Evolutionary conservation across 2,797 vertebrate species (phyloP), one percentile per base, ranked within the genome.

Genomic region (Fundulus diaphanus): DNA sequence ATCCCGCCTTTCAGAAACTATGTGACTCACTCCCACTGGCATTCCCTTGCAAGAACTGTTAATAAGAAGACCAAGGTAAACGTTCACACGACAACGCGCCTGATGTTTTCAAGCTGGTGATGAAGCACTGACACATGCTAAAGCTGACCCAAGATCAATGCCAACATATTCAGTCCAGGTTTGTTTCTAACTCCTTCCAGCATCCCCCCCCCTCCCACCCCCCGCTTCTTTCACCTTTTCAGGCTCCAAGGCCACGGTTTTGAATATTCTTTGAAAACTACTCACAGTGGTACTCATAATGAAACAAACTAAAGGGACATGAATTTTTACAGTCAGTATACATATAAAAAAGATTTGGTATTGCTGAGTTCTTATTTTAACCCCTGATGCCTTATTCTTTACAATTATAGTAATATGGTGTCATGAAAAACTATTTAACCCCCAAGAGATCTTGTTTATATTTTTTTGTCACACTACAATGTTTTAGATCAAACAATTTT

Each of bases 11-110:
- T 94, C 91, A 93, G 57, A 86, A 79, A 74, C 68, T 79, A 83
- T 46, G 74, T 95, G 94, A 95, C 87, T 95, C 94, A 95, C 85
- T 86, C 89, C 78, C 75, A 84, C 81, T 68, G 84, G 72, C 72
- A 54, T 81, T 48, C 29, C 57, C 59, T 75, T 81, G 70, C 75
- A 78, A 56, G 29, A 71, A 40, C 66, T 4, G n/a, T 16, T 27
- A 20, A 67, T 73, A 78, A 78, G 46, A 72, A 75, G 33, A 74
- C 79, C 89, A 87, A 90, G 85, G 86, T 83, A 70, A 90, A 71
- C 31, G 57, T 79, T 68, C 13, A 80, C 74, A 77, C 66, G 42
- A 67, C 80, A 73, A 65, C 59, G 59, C 1, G 44, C 27, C 27
- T 77, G 37, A 22, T 24, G 59, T 76, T 77, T 59, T 56, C 51